Base-by-base conservation (phyloP, 2,888 invertebrate species). In the Griposia aprilina region DNA sequence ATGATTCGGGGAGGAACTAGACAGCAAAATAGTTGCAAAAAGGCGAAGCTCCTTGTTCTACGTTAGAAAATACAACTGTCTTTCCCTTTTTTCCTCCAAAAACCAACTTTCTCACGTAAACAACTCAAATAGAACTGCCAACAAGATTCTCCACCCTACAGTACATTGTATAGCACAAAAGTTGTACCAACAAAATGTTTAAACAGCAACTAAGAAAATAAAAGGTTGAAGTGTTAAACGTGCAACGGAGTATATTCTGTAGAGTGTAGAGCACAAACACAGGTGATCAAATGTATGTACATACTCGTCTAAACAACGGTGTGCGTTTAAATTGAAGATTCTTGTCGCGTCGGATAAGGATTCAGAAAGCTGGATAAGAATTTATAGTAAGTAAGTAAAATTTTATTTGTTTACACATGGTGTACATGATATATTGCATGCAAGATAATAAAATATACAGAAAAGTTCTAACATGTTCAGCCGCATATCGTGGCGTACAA, bases 321-420 rank as follows among this genome's bases (percentile, higher is more conserved):
- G 86, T 90, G 90, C 90, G 89, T 91, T 93, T 91, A 91, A 92
- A 93, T 93, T 93, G 93, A 92, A 92, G 92, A 93, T 92, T 92
- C 93, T 91, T 90, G 90, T 89, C 89, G 86, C 71, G 74, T 76
- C 74, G 67, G 74, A 74, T 85, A 71, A 55, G 78, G 78, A 75
- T 63, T 76, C 57, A 13, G 0, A 2, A 13, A 41, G 11, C 15
- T 30, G 69, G 68, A 74, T 48, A 69, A 67, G 67, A 36, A 68
- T 23, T 23, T 15, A 26, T 23, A n/a, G n/a, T n/a, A n/a, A n/a
- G n/a, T n/a, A n/a, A n/a, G n/a, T n/a, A n/a, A n/a, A n/a, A n/a
- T n/a, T n/a, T n/a, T n/a, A n/a, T n/a, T n/a, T n/a, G n/a, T n/a
- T n/a, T n/a, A n/a, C n/a, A n/a, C n/a, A n/a, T n/a, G n/a, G n/a